Percentiles rank a stretch among this genome's conserved stretches.
Conservation (phyloP, 2,888 invertebrate species). For the Caenorhabditis wallacei region DNA sequence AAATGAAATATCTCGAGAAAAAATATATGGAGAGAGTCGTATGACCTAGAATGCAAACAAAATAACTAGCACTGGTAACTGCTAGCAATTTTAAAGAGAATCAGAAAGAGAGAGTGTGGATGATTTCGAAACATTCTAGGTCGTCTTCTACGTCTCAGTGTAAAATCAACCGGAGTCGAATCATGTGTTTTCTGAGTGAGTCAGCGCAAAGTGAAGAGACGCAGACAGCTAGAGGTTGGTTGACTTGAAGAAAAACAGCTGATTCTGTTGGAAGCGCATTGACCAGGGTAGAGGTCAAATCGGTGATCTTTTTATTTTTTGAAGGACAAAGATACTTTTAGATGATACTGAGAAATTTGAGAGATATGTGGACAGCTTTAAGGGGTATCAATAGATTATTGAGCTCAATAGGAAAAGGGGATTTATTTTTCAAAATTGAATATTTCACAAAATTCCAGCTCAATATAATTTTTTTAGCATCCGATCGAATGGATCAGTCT, state of each 20-base stretch:
- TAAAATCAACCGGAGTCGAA: constrained; percentile 48
- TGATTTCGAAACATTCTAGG: constrained; percentile 61
- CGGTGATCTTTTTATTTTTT: neutral
- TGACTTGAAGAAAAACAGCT: constrained; percentile 36
- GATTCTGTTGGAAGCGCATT: constrained; percentile 25
- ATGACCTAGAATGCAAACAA: constrained; percentile 45
- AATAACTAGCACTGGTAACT: constrained; percentile 38
- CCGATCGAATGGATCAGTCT: no score
- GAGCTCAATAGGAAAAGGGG: no score
- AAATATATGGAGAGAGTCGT: constrained; percentile 24
- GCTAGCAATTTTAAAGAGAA: constrained; percentile 35
- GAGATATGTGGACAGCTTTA: neutral
- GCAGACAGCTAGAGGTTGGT: constrained; percentile 13
- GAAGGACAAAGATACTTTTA: constrained; percentile 15
- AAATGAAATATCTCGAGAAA: neutral
- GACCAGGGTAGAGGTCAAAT: neutral
- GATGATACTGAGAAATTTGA: constrained; percentile 1
- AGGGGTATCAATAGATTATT: no score
- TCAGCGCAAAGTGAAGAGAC: constrained; percentile 22
- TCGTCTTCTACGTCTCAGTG: constrained; percentile 22
- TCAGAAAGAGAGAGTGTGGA: constrained; percentile 2
- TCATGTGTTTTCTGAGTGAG: constrained; percentile 57
- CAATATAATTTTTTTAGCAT: no score
- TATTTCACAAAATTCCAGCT: no score
- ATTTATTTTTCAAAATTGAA: no score